phyloP scores from a whole-genome alignment of 2,888 invertebrate species.

The Rambutsinella grinnellia region DNA sequence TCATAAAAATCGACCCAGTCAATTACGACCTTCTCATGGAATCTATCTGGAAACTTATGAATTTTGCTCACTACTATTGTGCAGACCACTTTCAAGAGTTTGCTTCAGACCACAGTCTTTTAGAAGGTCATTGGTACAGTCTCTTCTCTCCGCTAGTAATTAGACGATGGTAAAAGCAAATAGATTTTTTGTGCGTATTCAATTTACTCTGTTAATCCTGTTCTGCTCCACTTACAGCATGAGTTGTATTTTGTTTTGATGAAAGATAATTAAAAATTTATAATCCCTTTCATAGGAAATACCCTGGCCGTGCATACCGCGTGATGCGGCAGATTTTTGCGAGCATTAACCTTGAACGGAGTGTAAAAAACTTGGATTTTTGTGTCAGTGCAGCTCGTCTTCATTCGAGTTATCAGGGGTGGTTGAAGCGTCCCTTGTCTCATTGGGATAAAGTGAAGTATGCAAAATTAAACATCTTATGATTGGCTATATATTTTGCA shows the following conservation, averaged over 20 bases:
- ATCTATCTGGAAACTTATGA: slow-evolving; percentile 58
- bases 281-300: slow-evolving; percentile 37
- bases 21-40: slow-evolving; percentile 59
- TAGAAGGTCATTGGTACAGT: slow-evolving; percentile 41
- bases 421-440: slow-evolving; percentile 52
- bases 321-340: slow-evolving; percentile 49
- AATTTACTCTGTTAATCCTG: neutral
- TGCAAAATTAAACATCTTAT: neutral
- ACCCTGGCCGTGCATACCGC: slow-evolving; percentile 42
- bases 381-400: slow-evolving; percentile 56
- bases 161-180: slow-evolving; percentile 43
- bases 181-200: neutral
- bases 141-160: slow-evolving; percentile 46
- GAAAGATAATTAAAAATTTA: neutral
- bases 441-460: slow-evolving; percentile 28
- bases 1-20: slow-evolving; percentile 47
- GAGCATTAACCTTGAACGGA: slow-evolving; percentile 45
- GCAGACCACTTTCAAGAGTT: slow-evolving; percentile 44
- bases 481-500: no score
- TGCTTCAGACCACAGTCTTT: slow-evolving; percentile 52
- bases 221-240: neutral
- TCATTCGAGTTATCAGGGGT: slow-evolving; percentile 48
- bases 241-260: neutral
- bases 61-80: slow-evolving; percentile 62
- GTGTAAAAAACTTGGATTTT: slow-evolving; percentile 47